Percentiles rank a stretch among this genome's conserved stretches.
These are phyloP conservation scores for Asbolus verrucosus DNA, from an alignment of 1,140 invertebrate species.

Conservation along the genomic window DNA sequence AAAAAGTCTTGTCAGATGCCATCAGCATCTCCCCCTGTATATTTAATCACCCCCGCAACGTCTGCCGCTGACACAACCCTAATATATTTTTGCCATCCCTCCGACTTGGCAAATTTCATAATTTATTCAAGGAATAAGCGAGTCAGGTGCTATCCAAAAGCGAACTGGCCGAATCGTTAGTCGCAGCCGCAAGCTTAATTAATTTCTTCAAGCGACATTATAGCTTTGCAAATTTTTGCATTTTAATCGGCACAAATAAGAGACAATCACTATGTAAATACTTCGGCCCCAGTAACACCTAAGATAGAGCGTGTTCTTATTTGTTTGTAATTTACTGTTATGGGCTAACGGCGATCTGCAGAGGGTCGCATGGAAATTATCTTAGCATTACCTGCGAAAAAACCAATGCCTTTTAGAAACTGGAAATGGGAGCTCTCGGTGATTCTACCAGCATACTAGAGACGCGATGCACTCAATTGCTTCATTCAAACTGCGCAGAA, in stretches of 20 bases:
- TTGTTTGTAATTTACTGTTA: conserved; percentile 42
- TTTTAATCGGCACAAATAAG: conserved; percentile 41
- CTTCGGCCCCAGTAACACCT: no score
- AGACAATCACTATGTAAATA: conserved; percentile 42
- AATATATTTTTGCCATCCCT: no score
- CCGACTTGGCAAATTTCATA: no score
- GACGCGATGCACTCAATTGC: conserved; percentile 5
- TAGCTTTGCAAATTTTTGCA: conserved; percentile 42
- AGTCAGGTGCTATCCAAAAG: no score
- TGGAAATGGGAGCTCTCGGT: conserved; percentile 1
- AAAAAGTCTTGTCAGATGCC: conserved; percentile 43
- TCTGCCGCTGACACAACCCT: neutral
- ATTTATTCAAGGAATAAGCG: no score
- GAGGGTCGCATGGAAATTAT: no score
- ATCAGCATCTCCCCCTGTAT: conserved; percentile 20
- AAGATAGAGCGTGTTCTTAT: no score
- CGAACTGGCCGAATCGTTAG: conserved; percentile 9
- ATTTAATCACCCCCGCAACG: neutral
- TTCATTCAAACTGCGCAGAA: conserved; percentile 22
- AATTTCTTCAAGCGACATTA: no score
- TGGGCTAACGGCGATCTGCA: conserved; percentile 18
- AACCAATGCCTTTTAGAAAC: conserved; percentile 1
- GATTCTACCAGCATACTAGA: neutral
- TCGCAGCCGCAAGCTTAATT: no score
- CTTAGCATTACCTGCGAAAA: neutral